These are phyloP conservation scores for Leuciscus waleckii DNA, from an alignment of 2,797 vertebrate species.

Conservation along the genomic window DNA sequence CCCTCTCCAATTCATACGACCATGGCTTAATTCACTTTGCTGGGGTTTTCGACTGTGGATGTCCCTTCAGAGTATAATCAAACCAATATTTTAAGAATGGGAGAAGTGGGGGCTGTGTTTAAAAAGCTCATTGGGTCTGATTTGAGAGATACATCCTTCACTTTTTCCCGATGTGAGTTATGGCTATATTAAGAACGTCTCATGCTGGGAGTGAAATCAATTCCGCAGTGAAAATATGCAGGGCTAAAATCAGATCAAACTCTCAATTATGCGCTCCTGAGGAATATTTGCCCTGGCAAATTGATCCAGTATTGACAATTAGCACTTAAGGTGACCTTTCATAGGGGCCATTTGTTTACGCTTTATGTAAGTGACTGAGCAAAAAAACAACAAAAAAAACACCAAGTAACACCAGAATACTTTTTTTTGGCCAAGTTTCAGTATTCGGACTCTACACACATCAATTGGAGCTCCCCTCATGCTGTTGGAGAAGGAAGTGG, in stretches of 20 bases:
- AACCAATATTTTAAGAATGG: constrained; percentile 73
- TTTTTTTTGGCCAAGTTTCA: neutral
- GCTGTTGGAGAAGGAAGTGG: constrained; percentile 58
- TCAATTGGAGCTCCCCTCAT: constrained; percentile 57
- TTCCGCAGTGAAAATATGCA: constrained; percentile 77
- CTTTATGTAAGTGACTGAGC: constrained; percentile 66
- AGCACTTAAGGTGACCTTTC: constrained; percentile 82
- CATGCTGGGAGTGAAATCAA: constrained; percentile 77
- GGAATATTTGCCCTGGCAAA: constrained; percentile 79
- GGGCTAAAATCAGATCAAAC: constrained; percentile 81
- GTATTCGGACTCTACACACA: constrained; percentile 54
- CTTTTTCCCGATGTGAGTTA: constrained; percentile 74
- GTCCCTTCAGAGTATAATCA: constrained; percentile 80
- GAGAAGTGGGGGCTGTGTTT: constrained; percentile 29
- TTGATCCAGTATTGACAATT: constrained; percentile 81
- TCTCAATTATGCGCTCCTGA: constrained; percentile 77
- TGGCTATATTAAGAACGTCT: constrained; percentile 83
- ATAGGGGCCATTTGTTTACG: constrained; percentile 74
- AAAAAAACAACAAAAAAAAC: neutral
- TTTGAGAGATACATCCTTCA: constrained; percentile 74
- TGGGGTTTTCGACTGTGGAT: constrained; percentile 71
- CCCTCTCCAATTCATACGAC: constrained; percentile 76
- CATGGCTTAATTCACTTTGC: constrained; percentile 75
- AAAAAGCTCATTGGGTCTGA: constrained; percentile 66
- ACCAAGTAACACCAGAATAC: neutral